Conservation (phyloP, 2,797 vertebrate species). For the Arnoldichthys spilopterus region DNA sequence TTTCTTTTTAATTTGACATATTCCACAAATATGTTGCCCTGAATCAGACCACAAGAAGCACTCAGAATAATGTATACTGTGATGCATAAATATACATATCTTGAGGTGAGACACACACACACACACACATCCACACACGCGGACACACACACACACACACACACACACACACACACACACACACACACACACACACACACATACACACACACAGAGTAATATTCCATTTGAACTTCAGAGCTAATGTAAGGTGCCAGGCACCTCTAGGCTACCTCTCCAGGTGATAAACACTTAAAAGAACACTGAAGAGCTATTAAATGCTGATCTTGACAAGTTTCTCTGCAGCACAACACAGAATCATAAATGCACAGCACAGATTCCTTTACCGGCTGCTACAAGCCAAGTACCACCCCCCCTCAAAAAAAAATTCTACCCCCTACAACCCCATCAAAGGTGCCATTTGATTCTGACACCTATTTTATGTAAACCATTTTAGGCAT, state of each 20-base stretch:
- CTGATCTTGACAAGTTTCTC: slow-evolving; percentile 82
- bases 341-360: slow-evolving; percentile 79
- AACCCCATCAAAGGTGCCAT: slow-evolving; percentile 77
- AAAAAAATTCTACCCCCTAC: neutral
- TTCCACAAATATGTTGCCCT: slow-evolving; percentile 55
- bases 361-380: slow-evolving; percentile 75
- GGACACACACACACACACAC: slow-evolving; percentile 57
- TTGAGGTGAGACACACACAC: slow-evolving; percentile 51
- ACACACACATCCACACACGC: slow-evolving; percentile 49
- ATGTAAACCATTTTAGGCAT: slow-evolving; percentile 79
- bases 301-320: slow-evolving; percentile 74
- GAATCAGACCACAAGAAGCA: slow-evolving; percentile 42
- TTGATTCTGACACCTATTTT: slow-evolving; percentile 80
- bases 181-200: slow-evolving; percentile 56
- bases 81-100: slow-evolving; percentile 57
- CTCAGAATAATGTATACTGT: slow-evolving; percentile 37
- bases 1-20: slow-evolving; percentile 50
- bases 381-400: slow-evolving; percentile 67
- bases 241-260: slow-evolving; percentile 76
- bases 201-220: slow-evolving; percentile 55
- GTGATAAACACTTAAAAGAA: slow-evolving; percentile 76
- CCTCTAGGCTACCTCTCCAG: slow-evolving; percentile 78
- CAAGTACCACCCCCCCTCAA: slow-evolving; percentile 46
- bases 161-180: slow-evolving; percentile 44
- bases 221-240: slow-evolving; percentile 79